Base-by-base conservation (phyloP, 2,797 vertebrate species). In the Cichlasoma orientale region DNA sequence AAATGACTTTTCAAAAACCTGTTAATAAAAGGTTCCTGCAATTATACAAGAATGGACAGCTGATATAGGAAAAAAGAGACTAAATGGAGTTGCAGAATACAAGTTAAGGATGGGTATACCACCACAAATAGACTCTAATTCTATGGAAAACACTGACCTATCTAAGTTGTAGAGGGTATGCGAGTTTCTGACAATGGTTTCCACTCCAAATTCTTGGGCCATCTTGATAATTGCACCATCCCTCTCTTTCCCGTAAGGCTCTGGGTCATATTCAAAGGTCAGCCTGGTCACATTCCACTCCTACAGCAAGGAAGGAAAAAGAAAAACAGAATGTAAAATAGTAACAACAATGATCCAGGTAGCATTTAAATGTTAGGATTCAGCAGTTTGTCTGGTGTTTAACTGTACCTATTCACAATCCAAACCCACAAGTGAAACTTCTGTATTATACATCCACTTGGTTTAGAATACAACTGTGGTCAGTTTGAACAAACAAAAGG, bases 151-250 rank as follows among this genome's bases (percentile, higher is more conserved):
- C 21, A 85, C 92, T 0, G 82, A 99, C 98, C 96, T 97, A 87
- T 99, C 97, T 81, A 99, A 93, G 87, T 96, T 97, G 89, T 98
- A 99, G 73, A 99, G 97, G 0, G 98, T 99, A 83, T 99, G 98
- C 0, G 97, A 98, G 75, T 98, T 98, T 82, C 96, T 96, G 13
- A 98, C 95, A 21, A 97, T 86, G 54, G 98, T 96, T 89, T 99
- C 97, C 90, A 99, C 97, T 0, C 97, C 97, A 27, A 97, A 97
- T 90, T 99, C 97, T 77, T 97, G 96, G 14, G 98, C 98, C 95
- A 99, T 95, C 92, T 99, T 99, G 93, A 98, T 86, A 9, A 99
- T 98, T 87, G 97, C 97, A 0, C 96, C 96, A 61, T 99, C 98
- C 41, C 98, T 93, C 85, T 98, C 98, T 90, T 98, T 99, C 63